phyloP scores from a whole-genome alignment of 2,797 vertebrate species.

The Nyctibius grandis region DNA sequence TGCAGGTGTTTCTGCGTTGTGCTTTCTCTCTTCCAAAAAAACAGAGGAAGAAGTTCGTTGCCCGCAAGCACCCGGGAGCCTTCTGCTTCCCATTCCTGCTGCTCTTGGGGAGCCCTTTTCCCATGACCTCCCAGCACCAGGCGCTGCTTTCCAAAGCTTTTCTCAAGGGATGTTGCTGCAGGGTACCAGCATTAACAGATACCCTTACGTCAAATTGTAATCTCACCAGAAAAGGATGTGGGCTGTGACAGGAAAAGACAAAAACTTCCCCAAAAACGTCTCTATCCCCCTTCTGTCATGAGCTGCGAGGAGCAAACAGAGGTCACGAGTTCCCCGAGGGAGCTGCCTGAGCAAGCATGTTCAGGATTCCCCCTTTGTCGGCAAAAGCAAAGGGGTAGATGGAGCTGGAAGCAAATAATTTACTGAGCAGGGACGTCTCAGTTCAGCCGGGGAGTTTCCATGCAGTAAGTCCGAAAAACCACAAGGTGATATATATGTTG shows the following conservation, averaged over 20 bases:
- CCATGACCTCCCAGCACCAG: not conserved
- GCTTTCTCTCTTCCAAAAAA: not conserved
- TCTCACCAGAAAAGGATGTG: not conserved
- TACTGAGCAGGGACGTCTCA: not conserved
- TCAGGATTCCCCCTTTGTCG: not conserved
- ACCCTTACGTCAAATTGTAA: not conserved
- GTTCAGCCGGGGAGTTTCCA: not conserved
- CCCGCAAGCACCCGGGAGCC: fast-evolving
- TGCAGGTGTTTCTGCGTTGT: not conserved
- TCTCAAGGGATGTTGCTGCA: not conserved
- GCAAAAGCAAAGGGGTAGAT: not conserved
- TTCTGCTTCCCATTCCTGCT: not conserved
- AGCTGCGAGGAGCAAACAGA: not conserved
- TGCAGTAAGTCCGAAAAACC: conserved; percentile 3
- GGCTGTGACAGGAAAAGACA: not conserved
- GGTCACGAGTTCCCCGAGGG: fast-evolving
- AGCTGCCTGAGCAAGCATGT: not conserved
- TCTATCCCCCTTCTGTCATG: not conserved
- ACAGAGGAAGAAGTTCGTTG: not conserved
- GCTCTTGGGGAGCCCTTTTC: conserved; percentile 3
- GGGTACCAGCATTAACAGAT: not conserved
- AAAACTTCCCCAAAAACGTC: not conserved
- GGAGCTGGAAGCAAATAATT: not conserved
- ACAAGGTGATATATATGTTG: not conserved
- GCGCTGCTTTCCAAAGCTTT: not conserved